phyloP scores from a whole-genome alignment of 2,113 vertebrate genomes.

The Amazona guildingii region DNA sequence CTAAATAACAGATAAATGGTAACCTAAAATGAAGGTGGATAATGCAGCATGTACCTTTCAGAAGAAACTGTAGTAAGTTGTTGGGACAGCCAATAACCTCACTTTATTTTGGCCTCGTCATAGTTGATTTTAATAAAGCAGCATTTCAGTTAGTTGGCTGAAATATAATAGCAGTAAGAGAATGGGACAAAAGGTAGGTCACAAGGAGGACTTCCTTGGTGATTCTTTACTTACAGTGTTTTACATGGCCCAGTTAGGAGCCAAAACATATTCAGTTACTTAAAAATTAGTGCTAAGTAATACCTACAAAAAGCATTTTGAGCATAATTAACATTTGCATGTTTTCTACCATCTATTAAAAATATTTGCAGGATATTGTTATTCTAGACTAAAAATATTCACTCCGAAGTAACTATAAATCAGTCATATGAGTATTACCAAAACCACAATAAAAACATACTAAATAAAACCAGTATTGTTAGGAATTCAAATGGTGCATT shows the following conservation, averaged over 20 bases:
- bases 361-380: neutral
- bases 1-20: neutral
- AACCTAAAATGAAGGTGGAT: neutral
- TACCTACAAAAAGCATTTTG: neutral
- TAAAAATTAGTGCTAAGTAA: neutral
- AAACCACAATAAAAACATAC: neutral
- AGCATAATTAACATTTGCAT: neutral
- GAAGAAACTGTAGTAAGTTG: neutral
- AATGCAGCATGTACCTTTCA: neutral
- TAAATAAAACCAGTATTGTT: neutral
- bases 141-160: neutral
- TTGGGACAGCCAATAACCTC: neutral
- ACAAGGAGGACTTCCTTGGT: neutral
- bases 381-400: neutral
- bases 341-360: neutral
- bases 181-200: neutral
- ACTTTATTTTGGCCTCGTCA: neutral
- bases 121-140: neutral
- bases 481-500: neutral
- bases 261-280: neutral
- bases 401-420: neutral
- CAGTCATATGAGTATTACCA: neutral
- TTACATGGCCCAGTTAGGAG: neutral
- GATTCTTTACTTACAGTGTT: neutral
- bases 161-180: neutral